These are phyloP conservation scores for Zootoca vivipara DNA, from an alignment of 2,113 vertebrate genomes.

Conservation along the genomic window DNA sequence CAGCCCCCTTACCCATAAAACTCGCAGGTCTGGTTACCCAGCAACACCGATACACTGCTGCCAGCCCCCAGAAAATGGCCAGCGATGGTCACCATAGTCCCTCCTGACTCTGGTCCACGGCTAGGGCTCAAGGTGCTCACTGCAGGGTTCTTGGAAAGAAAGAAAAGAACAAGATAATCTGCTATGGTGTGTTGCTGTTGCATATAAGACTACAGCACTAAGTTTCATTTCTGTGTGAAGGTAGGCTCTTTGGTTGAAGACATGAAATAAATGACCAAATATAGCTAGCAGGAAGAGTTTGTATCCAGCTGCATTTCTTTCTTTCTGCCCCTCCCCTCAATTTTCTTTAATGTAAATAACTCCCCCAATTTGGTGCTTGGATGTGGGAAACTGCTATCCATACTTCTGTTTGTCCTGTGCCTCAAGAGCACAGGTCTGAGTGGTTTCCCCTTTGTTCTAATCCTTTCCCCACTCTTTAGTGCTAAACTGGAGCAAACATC, in stretches of 20 bases:
- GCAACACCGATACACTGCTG: slow-evolving; percentile 87
- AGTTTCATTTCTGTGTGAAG: neutral
- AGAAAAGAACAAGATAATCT: slow-evolving; percentile 12
- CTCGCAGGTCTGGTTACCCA: slow-evolving; percentile 96
- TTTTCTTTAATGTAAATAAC: neutral
- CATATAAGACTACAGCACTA: neutral
- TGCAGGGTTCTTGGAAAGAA: slow-evolving; percentile 80
- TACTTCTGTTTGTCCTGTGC: neutral
- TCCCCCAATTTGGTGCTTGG: neutral
- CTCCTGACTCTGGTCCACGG: slow-evolving; percentile 93
- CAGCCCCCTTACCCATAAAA: slow-evolving; percentile 87
- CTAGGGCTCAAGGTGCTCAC: slow-evolving; percentile 88
- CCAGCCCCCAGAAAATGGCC: slow-evolving; percentile 92
- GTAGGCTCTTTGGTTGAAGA: neutral
- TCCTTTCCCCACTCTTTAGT: too few species aligned
- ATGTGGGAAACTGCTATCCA: neutral
- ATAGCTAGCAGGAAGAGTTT: neutral
- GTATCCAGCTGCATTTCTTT: too few species aligned
- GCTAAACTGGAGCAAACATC: too few species aligned
- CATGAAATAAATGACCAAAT: neutral
- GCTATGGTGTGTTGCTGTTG: neutral
- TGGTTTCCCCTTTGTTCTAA: too few species aligned
- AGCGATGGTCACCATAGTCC: slow-evolving; percentile 93
- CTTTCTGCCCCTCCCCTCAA: neutral
- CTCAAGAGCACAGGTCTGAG: too few species aligned